Percentiles rank a stretch among this genome's conserved stretches.
Conservation (phyloP, 1,140 invertebrate genomes). For the Sesamia nonagrioides region DNA sequence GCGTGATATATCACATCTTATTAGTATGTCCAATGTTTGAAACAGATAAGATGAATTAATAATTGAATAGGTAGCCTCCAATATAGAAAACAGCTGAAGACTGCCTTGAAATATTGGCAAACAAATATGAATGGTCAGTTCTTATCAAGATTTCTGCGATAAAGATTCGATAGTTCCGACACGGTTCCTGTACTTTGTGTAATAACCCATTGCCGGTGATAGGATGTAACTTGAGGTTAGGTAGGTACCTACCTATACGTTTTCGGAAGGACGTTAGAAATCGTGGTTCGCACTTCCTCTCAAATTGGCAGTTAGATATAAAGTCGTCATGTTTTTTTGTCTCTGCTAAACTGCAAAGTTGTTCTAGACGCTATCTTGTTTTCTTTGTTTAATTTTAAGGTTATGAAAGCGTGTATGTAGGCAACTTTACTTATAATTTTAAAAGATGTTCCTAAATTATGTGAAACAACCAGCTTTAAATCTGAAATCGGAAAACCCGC, state of each 20-base stretch:
- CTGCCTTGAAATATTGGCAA: conserved; percentile 31
- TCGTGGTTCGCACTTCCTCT: conserved; percentile 62
- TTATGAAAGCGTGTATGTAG: not conserved
- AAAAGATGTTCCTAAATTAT: not conserved
- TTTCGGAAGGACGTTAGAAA: conserved; percentile 72
- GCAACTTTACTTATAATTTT: not conserved
- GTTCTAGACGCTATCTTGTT: not conserved
- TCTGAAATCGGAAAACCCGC: no score
- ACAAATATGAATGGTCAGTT: not conserved
- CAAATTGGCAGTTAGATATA: conserved; percentile 16
- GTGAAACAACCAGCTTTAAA: not conserved
- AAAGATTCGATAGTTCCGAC: conserved; percentile 42
- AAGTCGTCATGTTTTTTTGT: conserved; percentile 1
- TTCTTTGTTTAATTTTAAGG: not conserved
- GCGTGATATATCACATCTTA: not conserved
- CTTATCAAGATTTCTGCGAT: conserved; percentile 45
- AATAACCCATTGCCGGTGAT: conserved; percentile 45
- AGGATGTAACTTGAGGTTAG: conserved; percentile 48
- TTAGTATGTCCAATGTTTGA: no score
- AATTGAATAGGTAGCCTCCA: not conserved
- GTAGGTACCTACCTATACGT: conserved; percentile 50
- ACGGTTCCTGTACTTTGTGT: conserved; percentile 29
- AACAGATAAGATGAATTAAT: not conserved
- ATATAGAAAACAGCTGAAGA: conserved; percentile 1
- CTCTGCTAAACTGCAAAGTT: not conserved